Evolutionary conservation across 2,888 invertebrate genomes (phyloP).

Genomic region (Alentia gelatinosa): DNA sequence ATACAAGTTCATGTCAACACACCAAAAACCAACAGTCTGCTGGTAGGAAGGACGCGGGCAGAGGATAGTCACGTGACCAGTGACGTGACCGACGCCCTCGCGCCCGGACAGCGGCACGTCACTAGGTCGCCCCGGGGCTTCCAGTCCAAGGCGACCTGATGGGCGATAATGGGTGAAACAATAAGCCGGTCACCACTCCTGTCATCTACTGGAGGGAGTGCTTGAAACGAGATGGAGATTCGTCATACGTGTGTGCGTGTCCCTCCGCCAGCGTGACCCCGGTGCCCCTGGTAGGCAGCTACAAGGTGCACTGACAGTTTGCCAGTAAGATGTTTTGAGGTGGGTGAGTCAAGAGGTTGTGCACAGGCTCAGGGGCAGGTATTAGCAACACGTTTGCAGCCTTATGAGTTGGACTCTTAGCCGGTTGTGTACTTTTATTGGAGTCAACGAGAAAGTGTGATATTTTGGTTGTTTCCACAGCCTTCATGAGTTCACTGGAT

Average conservation of each 20-base stretch:
- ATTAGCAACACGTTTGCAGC: too few species aligned
- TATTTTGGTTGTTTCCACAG: too few species aligned
- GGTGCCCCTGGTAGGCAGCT: neutral
- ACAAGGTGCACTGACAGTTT: neutral
- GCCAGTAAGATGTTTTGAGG: neutral
- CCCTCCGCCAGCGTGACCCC: neutral
- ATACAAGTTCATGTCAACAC: too few species aligned
- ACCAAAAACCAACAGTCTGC: too few species aligned
- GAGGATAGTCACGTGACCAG: neutral
- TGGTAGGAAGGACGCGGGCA: too few species aligned
- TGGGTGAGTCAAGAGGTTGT: neutral
- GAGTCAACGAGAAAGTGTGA: too few species aligned
- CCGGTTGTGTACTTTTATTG: too few species aligned
- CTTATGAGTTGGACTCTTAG: too few species aligned
- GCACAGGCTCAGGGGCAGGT: too few species aligned
- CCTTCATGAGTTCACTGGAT: too few species aligned
- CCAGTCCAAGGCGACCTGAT: neutral
- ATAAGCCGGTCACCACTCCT: neutral
- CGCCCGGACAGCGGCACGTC: neutral
- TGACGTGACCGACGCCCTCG: too few species aligned
- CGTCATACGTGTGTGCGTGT: too few species aligned
- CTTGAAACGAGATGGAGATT: neutral
- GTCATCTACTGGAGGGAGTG: neutral
- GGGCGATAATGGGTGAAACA: constrained; percentile 17
- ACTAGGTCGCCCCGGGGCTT: neutral